Evolutionary conservation across 1,140 invertebrate genomes (phyloP), one percentile per base, ranked within the genome.

Genomic region (Dendroctonus valens): DNA sequence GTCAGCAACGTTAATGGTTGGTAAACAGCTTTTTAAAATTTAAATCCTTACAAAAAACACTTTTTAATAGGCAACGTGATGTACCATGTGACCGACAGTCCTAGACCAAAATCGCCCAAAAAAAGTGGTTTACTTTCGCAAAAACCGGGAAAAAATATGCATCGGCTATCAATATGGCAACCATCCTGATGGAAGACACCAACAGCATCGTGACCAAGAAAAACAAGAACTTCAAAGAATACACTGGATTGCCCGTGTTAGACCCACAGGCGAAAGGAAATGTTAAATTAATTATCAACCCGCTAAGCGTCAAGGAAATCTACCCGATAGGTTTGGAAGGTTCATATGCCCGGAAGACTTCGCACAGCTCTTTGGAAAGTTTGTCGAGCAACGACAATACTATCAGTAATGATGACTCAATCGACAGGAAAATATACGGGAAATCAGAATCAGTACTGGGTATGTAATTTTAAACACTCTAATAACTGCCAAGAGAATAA

Each of bases 1-100:
- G 92, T 94, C 42, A 94, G 91, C 72, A 92, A 88, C 50, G 90
- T 91, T 26, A 90, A 92, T 70, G 92, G 58, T 60, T 37, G n/a
- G n/a, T n/a, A 49, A 5, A 46, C 44, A 46, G 11, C 5, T 52
- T 52, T 52, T 52, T 15, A 46, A n/a, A 9, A 46, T 46, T 46
- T 1, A 46, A 9, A 11, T 11, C 42, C 8, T 46, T 46, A 9
- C 8, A 12, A 46, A 11, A 12, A 46, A 2, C 42, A 46, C 42
- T 52, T n/a, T 55, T 50, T 11, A n/a, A 26, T 14, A 61, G 59
- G 92, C 1, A 92, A 92, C 73, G 87, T 94, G 0, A 91, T 91
- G 70, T 94, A 93, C 78, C 92, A 94, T 75, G 87, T 93, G 26
- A 87, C 76, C 3, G 74, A 75, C 41, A 69, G 68, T 60, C 69